Percentiles rank a stretch among this genome's conserved stretches.
phyloP scores from a whole-genome alignment of 2,113 vertebrate genomes.

The Nothoprocta perdicaria region DNA sequence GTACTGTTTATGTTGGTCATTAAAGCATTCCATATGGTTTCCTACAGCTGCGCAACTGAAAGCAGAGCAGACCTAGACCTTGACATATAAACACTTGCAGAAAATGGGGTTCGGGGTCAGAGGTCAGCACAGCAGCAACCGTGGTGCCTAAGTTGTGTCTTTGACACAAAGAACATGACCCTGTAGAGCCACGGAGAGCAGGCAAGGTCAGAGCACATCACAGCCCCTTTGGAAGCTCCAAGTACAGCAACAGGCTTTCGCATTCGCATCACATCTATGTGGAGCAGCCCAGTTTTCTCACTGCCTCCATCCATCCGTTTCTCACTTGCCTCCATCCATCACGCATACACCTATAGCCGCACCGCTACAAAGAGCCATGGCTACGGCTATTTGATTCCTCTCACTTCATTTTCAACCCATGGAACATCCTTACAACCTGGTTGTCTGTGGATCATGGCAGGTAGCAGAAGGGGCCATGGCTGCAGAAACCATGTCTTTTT shows the following conservation, averaged over 20 bases:
- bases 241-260: background rate
- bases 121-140: background rate
- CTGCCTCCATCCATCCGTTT: too few relatives aligned
- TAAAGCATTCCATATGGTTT: background rate
- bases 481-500: background rate
- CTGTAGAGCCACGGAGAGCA: rapidly evolving
- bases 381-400: background rate
- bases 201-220: background rate
- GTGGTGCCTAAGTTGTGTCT: background rate
- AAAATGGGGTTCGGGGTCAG: background rate
- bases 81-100: background rate
- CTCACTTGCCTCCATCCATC: too few relatives aligned
- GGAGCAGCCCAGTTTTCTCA: background rate
- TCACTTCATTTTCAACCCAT: rapidly evolving
- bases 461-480: background rate
- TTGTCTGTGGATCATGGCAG: background rate
- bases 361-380: background rate
- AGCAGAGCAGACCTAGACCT: background rate
- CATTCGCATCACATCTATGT: background rate
- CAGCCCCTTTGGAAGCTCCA: background rate
- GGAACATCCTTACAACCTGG: rapidly evolving
- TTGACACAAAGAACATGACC: rapidly evolving
- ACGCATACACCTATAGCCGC: background rate
- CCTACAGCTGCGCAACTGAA: background rate
- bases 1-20: background rate